These are phyloP conservation scores for Caenorhabditis remanei DNA, from an alignment of 1,140 invertebrate species.

Conservation along the genomic window DNA sequence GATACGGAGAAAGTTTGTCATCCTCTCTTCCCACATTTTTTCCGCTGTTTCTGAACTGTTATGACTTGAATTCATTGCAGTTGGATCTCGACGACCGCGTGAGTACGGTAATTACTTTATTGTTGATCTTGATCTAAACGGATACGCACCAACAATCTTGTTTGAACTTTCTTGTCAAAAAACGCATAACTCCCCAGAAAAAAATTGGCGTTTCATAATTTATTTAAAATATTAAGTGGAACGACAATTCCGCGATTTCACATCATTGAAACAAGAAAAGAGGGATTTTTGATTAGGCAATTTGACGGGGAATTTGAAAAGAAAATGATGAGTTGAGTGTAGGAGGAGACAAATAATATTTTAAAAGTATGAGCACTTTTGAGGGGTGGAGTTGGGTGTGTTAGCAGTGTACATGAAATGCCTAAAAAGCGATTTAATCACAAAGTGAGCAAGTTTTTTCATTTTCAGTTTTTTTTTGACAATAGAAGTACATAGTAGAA, in stretches of 20 bases:
- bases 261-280: not conserved
- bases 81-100: too few species aligned
- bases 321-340: not conserved
- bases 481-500: not conserved
- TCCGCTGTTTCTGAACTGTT: too few species aligned
- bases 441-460: constrained; percentile 20
- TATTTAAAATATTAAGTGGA: not conserved
- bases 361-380: constrained; percentile 29
- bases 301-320: constrained; percentile 21
- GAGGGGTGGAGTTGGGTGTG: not conserved
- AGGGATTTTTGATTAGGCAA: constrained; percentile 18
- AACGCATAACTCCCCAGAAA: too few species aligned
- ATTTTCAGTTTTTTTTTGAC: not conserved
- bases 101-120: too few species aligned
- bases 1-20: too few species aligned
- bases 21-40: too few species aligned
- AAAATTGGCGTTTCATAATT: not conserved
- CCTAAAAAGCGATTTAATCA: constrained; percentile 54
- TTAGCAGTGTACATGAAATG: constrained; percentile 47
- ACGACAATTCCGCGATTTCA: too few species aligned
- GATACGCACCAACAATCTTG: too few species aligned
- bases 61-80: too few species aligned
- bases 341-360: not conserved
- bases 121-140: too few species aligned
- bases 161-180: too few species aligned